A percentile compares a stretch with the other conserved stretches of the same genome.
Conservation (phyloP, 2,797 vertebrate genomes). For the Bovichtus diacanthus region DNA sequence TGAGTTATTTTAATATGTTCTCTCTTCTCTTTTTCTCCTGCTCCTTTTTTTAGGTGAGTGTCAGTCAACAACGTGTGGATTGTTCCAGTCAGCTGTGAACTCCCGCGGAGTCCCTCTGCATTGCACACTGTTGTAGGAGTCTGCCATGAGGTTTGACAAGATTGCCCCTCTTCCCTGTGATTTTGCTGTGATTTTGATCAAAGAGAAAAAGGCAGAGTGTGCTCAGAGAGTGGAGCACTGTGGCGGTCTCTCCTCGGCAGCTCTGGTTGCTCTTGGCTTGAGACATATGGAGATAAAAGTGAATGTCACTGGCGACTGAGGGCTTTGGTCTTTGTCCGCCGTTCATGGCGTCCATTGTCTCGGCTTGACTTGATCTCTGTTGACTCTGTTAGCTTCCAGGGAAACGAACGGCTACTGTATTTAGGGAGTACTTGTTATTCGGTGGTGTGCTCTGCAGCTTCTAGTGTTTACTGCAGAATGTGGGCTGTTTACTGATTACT, state of each 20-base stretch:
- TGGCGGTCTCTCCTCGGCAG: constrained; percentile 35
- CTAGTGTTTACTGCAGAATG: constrained; percentile 49
- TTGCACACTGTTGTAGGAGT: constrained; percentile 56
- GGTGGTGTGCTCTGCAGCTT: constrained; percentile 28
- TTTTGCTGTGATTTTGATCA: constrained; percentile 68
- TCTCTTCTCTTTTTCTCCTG: constrained; percentile 39
- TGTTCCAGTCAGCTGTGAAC: constrained; percentile 65
- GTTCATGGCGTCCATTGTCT: constrained; percentile 42
- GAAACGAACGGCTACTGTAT: constrained; percentile 38
- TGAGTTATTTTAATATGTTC: too few species aligned
- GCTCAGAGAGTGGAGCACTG: constrained; percentile 28
- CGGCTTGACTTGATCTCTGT: constrained; percentile 40
- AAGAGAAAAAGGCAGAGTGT: constrained; percentile 34
- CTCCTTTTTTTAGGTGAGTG: constrained; percentile 85
- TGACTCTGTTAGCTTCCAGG: constrained; percentile 43
- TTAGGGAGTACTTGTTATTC: constrained; percentile 59
- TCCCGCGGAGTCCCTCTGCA: constrained; percentile 51
- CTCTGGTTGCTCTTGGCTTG: constrained; percentile 38
- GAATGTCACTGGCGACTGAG: constrained; percentile 48
- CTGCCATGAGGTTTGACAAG: constrained; percentile 77
- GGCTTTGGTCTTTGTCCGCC: constrained; percentile 36
- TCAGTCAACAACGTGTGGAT: constrained; percentile 77
- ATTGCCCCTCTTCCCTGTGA: constrained; percentile 9
- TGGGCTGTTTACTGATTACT: constrained; percentile 65
- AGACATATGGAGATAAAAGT: constrained; percentile 64